Evolutionary conservation across 1,140 invertebrate genomes (phyloP), one percentile per base, ranked within the genome.

Genomic region (Drosophila ananassae): DNA sequence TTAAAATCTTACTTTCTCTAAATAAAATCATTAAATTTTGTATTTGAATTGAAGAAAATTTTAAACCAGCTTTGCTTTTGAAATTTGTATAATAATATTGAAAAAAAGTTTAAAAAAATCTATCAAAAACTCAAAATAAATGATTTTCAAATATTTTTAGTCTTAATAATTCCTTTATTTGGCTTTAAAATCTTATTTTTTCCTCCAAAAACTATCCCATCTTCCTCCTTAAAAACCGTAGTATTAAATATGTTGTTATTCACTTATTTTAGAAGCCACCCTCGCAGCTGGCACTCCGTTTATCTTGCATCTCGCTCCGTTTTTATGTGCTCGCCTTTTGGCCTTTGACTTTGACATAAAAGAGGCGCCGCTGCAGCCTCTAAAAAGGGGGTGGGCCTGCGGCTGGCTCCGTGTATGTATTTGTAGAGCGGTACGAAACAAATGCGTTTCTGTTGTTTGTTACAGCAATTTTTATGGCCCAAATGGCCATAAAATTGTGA

Each of bases 271-370:
- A 2, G 8, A 57, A 52, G 17, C 47, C 53, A 44, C 81, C 77
- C 81, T 84, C 81, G 81, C 39, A 2, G 28, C 24, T 9, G 59
- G 51, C 59, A 54, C 50, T 22, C 8, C 1, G 10, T 10, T 10
- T 48, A 58, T 62, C 59, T 12, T 48, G 44, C 59, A 54, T 62
- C 60, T 48, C 21, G 48, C 39, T 52, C 30, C 13, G 73, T 56
- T 84, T 83, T 85, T 81, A 87, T 85, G 82, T 72, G 64, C 68
- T 62, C 64, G 81, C 81, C 77, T 81, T 85, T 85, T 85, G 81
- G 73, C 81, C 77, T 85, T 85, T 85, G 81, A 85, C 77, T 87
- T 84, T 74, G 77, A 85, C 81, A 84, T 84, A 85, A 84, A 79
- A 64, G 72, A 73, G 66, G 73, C 76, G 67, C 80, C 76, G 77